Conservation (phyloP, 2,113 vertebrate species). For the Phaethornis superciliosus region DNA sequence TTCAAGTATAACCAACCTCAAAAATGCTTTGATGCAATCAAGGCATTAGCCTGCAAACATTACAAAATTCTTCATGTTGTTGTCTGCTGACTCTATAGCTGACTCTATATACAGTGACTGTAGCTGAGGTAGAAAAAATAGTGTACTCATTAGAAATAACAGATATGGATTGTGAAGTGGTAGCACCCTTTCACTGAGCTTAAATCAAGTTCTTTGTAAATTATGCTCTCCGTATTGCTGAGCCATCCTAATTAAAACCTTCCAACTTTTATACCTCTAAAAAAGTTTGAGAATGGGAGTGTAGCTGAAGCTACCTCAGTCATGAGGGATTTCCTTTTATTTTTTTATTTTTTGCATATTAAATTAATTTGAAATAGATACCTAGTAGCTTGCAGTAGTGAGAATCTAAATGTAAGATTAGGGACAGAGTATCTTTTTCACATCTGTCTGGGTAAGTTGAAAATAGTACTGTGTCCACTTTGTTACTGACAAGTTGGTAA, state of each 20-base stretch:
- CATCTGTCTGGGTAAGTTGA: background rate
- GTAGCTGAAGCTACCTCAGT: background rate
- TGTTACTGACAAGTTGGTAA: background rate
- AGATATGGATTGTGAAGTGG: background rate
- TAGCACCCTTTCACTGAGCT: background rate
- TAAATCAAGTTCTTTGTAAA: background rate
- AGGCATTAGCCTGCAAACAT: background rate
- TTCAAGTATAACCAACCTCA: slow-evolving; percentile 12
- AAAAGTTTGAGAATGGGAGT: background rate
- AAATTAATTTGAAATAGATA: slow-evolving; percentile 5
- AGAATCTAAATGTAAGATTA: background rate
- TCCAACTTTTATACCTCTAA: background rate
- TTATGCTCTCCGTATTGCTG: background rate
- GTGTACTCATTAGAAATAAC: background rate
- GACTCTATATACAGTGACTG: background rate
- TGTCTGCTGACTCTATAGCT: background rate
- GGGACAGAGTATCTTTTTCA: background rate
- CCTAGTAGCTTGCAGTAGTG: background rate
- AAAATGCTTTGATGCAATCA: background rate
- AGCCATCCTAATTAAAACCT: slow-evolving; percentile 2
- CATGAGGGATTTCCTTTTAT: background rate
- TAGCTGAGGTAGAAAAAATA: background rate
- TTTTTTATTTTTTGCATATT: background rate
- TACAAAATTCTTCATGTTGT: background rate
- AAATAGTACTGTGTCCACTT: background rate